Conservation (phyloP, 2,888 invertebrate species). For the Prosapia bicincta region DNA sequence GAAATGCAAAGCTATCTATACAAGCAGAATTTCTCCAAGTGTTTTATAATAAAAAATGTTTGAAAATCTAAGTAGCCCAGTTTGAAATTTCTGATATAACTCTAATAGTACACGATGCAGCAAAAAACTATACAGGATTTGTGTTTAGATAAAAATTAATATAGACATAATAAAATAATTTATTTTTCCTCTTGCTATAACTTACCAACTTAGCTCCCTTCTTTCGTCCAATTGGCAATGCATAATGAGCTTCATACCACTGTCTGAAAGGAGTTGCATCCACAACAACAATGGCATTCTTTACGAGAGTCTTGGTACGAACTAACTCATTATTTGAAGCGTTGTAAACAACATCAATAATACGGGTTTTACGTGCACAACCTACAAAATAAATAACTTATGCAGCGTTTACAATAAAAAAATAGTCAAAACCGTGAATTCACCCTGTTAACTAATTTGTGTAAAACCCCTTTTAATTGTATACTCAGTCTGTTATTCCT, state of each 20-base stretch:
- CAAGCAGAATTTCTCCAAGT: no score
- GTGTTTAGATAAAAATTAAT: background rate
- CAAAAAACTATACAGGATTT: no score
- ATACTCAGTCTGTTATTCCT: no score
- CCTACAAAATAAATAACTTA: constrained; percentile 52
- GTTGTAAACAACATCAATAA: constrained; percentile 99
- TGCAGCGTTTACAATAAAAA: no score
- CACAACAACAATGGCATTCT: constrained; percentile 95
- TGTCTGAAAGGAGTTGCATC: constrained; percentile 98
- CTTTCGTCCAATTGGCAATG: constrained; percentile 92
- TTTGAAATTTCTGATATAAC: background rate
- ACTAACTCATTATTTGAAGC: constrained; percentile 99
- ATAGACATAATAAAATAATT: background rate
- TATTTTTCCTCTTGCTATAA: constrained; percentile 28
- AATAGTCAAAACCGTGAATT: no score
- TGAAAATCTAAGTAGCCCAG: no score
- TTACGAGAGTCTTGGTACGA: constrained; percentile 98
- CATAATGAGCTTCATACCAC: constrained; percentile 99
- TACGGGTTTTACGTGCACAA: constrained; percentile 92
- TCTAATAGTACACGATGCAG: no score
- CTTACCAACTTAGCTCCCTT: constrained; percentile 89
- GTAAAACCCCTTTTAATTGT: no score
- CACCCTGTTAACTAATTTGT: no score
- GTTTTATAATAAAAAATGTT: no score
- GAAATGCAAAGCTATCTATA: no score